Conservation (phyloP, 2,888 invertebrate genomes). For the Pseudococcus longispinus region DNA sequence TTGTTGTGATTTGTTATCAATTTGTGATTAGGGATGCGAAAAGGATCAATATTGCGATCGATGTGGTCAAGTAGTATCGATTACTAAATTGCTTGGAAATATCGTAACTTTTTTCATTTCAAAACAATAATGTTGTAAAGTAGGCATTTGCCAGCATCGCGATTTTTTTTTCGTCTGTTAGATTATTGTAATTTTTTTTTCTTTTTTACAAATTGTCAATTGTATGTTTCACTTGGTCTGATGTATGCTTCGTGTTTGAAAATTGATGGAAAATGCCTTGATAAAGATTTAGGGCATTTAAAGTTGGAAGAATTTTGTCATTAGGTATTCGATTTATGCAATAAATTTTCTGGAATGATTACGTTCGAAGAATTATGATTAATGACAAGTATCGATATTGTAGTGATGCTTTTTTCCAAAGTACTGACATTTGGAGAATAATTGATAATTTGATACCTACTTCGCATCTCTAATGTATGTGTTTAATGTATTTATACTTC, state of each 20-base stretch:
- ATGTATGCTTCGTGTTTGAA: too few relatives aligned
- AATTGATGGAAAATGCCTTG: too few relatives aligned
- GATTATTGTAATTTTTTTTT: neutral
- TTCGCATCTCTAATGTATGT: neutral
- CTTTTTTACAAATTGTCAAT: neutral
- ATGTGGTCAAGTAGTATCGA: neutral
- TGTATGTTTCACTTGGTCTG: neutral
- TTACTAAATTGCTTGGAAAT: neutral
- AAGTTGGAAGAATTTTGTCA: too few relatives aligned
- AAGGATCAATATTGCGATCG: neutral
- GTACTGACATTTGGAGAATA: neutral
- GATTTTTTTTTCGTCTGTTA: neutral
- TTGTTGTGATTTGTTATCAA: conserved; percentile 21
- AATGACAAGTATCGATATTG: too few relatives aligned
- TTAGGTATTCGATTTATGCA: too few relatives aligned
- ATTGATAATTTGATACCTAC: neutral
- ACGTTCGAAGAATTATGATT: too few relatives aligned
- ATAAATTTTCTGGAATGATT: too few relatives aligned
- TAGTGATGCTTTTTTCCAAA: too few relatives aligned
- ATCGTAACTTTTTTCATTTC: neutral
- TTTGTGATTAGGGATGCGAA: neutral
- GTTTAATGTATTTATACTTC: neutral
- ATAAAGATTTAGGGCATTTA: too few relatives aligned
- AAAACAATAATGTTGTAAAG: neutral
- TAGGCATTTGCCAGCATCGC: neutral